Percentiles rank a stretch among this genome's conserved stretches.
phyloP scores from a whole-genome alignment of 1,140 invertebrate species.

The Akabosia matsudoensis region DNA sequence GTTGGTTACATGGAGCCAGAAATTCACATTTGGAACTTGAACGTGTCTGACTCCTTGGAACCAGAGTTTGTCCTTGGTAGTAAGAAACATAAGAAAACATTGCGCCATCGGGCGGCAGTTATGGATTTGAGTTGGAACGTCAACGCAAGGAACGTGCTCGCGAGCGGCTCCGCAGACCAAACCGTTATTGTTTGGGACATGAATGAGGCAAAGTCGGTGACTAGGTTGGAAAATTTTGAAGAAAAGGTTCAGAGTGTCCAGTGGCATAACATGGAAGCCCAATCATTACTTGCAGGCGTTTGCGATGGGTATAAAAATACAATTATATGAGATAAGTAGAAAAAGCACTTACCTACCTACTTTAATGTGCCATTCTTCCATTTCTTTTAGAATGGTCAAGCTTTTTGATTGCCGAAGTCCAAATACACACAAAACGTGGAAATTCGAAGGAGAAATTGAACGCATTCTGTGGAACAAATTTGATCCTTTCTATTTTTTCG shows the following conservation, averaged over 20 bases:
- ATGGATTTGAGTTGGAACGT: slow-evolving; percentile 87
- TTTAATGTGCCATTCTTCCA: background rate
- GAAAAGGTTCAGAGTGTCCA: slow-evolving; percentile 82
- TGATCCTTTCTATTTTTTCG: slow-evolving; percentile 69
- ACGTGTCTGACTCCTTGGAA: slow-evolving; percentile 84
- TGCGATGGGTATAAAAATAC: slow-evolving; percentile 59
- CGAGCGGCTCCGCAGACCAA: slow-evolving; percentile 86
- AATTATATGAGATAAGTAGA: too few species aligned
- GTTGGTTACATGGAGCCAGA: slow-evolving; percentile 82
- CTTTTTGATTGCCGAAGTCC: slow-evolving; percentile 75
- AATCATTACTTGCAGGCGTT: slow-evolving; percentile 74
- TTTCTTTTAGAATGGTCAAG: slow-evolving; percentile 56
- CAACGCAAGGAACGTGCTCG: slow-evolving; percentile 72
- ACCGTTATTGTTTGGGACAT: slow-evolving; percentile 92
- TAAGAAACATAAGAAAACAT: slow-evolving; percentile 69
- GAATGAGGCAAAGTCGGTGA: slow-evolving; percentile 68
- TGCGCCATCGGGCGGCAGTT: slow-evolving; percentile 87
- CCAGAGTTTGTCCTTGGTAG: slow-evolving; percentile 76
- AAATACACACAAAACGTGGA: slow-evolving; percentile 65
- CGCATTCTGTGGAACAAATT: slow-evolving; percentile 78
- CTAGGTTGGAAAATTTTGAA: slow-evolving; percentile 68
- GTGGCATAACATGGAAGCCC: slow-evolving; percentile 80
- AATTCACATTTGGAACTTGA: slow-evolving; percentile 92
- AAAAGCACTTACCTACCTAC: background rate
- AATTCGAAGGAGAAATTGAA: slow-evolving; percentile 76